These are phyloP conservation scores for Empis livida DNA, from an alignment of 2,888 invertebrate genomes.

Conservation along the genomic window DNA sequence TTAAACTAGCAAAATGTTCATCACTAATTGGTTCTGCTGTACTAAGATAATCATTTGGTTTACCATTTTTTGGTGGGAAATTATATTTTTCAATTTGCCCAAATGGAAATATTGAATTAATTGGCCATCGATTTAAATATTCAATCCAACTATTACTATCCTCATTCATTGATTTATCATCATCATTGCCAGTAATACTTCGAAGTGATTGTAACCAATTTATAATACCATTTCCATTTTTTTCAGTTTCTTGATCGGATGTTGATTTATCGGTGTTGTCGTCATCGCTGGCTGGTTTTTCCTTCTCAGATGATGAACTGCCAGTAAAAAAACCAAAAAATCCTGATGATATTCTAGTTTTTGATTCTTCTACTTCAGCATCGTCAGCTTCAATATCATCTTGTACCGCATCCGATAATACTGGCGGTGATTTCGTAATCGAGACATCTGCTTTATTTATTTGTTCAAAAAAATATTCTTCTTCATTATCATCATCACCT, in stretches of 20 bases:
- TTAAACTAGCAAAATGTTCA: slow-evolving; percentile 43
- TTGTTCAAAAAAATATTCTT: slow-evolving; percentile 11
- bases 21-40: slow-evolving; percentile 20
- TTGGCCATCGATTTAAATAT: slow-evolving; percentile 32
- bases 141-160: slow-evolving; percentile 18
- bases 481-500: slow-evolving; percentile 9
- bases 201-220: slow-evolving; percentile 27
- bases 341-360: background rate
- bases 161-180: slow-evolving; percentile 2
- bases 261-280: background rate
- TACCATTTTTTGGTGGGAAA: slow-evolving; percentile 11
- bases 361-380: background rate
- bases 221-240: slow-evolving; percentile 20
- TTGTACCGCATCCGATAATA: background rate
- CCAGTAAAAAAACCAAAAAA: background rate
- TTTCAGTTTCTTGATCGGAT: background rate
- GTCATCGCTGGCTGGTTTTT: background rate
- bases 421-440: background rate
- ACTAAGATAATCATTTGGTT: background rate
- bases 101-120: slow-evolving; percentile 27
- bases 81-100: slow-evolving; percentile 18
- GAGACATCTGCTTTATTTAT: slow-evolving; percentile 10
- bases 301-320: background rate
- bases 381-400: slow-evolving; percentile 8
- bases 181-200: slow-evolving; percentile 12